Conservation (phyloP, 2,888 invertebrate genomes). For the Aleiodes alternator region DNA sequence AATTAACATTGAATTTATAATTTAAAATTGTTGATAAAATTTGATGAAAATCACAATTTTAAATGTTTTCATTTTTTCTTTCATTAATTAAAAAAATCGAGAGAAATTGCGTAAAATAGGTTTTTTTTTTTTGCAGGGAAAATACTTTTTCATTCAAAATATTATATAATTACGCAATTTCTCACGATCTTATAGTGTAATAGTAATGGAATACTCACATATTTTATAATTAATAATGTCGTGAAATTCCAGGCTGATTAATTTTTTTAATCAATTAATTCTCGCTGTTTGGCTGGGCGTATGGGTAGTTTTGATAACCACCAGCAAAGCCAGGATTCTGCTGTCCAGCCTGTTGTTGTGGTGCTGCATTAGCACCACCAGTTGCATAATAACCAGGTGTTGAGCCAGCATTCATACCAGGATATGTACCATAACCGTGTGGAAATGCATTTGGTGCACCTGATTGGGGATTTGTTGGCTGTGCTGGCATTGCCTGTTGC, state of each 20-base stretch:
- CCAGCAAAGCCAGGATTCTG: constrained; percentile 71
- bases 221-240: constrained; percentile 52
- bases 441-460: constrained; percentile 70
- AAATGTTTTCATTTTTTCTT: background rate
- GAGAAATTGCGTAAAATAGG: constrained; percentile 46
- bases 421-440: constrained; percentile 72
- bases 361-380: constrained; percentile 60
- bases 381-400: constrained; percentile 70
- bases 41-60: constrained; percentile 50
- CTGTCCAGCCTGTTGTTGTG: constrained; percentile 69
- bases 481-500: constrained; percentile 59
- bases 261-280: constrained; percentile 64
- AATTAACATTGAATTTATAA: constrained; percentile 29
- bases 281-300: constrained; percentile 71
- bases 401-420: constrained; percentile 69
- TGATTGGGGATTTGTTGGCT: constrained; percentile 56
- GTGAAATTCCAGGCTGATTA: constrained; percentile 8
- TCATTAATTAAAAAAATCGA: background rate
- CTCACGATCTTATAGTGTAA: constrained; percentile 6
- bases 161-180: constrained; percentile 22
- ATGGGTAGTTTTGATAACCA: constrained; percentile 73
- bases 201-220: constrained; percentile 64
- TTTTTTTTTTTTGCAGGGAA: constrained; percentile 19
- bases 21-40: constrained; percentile 53
- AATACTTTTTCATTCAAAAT: constrained; percentile 1